Evolutionary conservation across 1,140 invertebrate species (phyloP).

Genomic region (Solen grandis): DNA sequence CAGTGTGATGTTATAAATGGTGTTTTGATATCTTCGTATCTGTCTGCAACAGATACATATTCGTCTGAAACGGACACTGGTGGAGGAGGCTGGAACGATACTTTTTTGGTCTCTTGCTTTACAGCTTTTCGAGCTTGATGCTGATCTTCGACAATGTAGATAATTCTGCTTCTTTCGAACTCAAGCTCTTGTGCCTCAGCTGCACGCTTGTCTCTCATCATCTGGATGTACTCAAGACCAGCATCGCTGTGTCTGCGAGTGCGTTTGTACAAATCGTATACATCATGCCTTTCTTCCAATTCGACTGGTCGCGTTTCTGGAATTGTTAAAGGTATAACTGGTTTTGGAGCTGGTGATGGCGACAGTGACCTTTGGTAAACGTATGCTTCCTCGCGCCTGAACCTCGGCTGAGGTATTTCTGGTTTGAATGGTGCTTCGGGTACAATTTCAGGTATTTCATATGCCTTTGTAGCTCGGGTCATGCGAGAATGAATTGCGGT

Average conservation of each 20-base stretch:
- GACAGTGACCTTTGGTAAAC: conserved; percentile 36
- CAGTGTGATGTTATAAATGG: conserved; percentile 38
- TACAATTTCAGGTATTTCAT: not conserved
- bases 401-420: conserved; percentile 17
- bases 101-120: too few relatives aligned
- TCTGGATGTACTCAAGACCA: conserved; percentile 34
- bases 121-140: too few relatives aligned
- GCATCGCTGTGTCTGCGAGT: conserved; percentile 14
- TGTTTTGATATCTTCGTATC: conserved; percentile 41
- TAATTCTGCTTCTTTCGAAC: too few relatives aligned
- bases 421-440: conserved; percentile 7
- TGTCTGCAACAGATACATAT: conserved; percentile 37
- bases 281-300: conserved; percentile 13
- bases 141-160: too few relatives aligned
- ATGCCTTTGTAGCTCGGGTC: not conserved
- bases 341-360: not conserved
- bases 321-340: not conserved
- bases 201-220: too few relatives aligned
- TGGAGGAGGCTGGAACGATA: not conserved
- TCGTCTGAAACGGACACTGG: not conserved
- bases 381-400: conserved; percentile 42
- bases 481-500: not conserved
- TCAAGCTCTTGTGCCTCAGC: too few relatives aligned
- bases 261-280: conserved; percentile 30
- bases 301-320: not conserved